Evolutionary conservation across 2,888 invertebrate species (phyloP), one percentile per base, ranked within the genome.

Genomic region (Nineta flava): DNA sequence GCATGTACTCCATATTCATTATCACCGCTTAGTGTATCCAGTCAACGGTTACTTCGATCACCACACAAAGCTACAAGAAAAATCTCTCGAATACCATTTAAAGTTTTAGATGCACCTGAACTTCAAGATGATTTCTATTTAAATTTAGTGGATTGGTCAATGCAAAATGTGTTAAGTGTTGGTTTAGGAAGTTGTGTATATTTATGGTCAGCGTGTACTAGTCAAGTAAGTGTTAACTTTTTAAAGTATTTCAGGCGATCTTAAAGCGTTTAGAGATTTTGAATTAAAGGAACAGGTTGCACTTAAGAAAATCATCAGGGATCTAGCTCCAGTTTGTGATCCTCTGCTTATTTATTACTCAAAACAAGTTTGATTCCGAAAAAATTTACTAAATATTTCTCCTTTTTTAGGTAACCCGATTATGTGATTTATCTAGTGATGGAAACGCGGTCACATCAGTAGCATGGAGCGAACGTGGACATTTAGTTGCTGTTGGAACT

Each of bases 71-170:
- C 96, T n/a, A 92, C 94, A 2, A 72, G 99, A 55, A 99, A 99
- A 72, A 99, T 99, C 58, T 94, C 96, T 2, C 81, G 96, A 65
- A 95, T 97, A 65, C 99, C 99, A 2, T 99, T 96, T 71, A 99
- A 99, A 73, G 86, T 95, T 34, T 72, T 96, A 46, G 95, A 96
- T 64, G 95, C 95, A 2, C 95, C 95, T 3, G 95, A 96, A 68
- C 70, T 96, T 50, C 93, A 97, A 70, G 99, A 99, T 69, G 99
- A 99, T 71, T 99, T 99, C 73, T 96, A 96, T 66, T 71, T 99
- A 57, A 99, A 99, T 70, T 77, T 99, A 54, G 97, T 99, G 34
- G 99, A 99, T 67, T 99, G 99, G 99, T 96, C 96, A 5, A 91
- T 95, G 48, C 94, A 94, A 69, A 99, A 99, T 68, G 93, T 99